A percentile compares a stretch with the other conserved stretches of the same genome.
Conservation (phyloP, 2,797 vertebrate genomes). For the Coendou prehensilis region DNA sequence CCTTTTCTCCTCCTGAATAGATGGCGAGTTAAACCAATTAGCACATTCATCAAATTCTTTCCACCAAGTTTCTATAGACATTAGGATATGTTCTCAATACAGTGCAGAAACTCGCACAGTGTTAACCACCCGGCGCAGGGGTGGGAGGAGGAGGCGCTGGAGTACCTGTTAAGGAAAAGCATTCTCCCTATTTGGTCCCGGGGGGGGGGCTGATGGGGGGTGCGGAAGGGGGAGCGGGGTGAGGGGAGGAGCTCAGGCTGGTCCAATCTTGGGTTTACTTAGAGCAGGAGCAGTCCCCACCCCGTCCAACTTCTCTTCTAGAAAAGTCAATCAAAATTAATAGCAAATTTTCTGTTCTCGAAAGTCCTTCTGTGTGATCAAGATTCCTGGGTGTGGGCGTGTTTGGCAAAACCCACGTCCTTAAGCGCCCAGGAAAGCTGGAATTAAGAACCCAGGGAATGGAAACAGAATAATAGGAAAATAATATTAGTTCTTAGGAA, state of each 20-base stretch:
- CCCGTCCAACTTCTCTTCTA: neutral
- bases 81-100: constrained; percentile 82
- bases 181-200: fast-evolving
- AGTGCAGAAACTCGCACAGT: constrained; percentile 62
- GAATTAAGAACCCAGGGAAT: neutral
- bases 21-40: constrained; percentile 85
- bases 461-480: neutral
- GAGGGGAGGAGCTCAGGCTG: fast-evolving
- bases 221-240: too few species aligned
- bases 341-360: neutral
- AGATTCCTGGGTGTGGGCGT: neutral
- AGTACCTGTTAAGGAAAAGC: neutral
- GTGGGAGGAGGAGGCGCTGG: neutral
- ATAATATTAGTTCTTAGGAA: neutral
- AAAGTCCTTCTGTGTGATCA: neutral
- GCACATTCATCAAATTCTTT: constrained; percentile 85
- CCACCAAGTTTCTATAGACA: constrained; percentile 84
- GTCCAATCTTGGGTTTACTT: neutral
- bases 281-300: neutral
- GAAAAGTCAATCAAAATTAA: neutral
- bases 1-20: constrained; percentile 85
- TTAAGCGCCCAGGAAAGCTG: neutral
- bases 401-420: neutral
- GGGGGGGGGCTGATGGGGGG: neutral
- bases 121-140: neutral